Evolutionary conservation across 1,140 invertebrate genomes (phyloP).

Genomic region (Parasteatoda tepidariorum): DNA sequence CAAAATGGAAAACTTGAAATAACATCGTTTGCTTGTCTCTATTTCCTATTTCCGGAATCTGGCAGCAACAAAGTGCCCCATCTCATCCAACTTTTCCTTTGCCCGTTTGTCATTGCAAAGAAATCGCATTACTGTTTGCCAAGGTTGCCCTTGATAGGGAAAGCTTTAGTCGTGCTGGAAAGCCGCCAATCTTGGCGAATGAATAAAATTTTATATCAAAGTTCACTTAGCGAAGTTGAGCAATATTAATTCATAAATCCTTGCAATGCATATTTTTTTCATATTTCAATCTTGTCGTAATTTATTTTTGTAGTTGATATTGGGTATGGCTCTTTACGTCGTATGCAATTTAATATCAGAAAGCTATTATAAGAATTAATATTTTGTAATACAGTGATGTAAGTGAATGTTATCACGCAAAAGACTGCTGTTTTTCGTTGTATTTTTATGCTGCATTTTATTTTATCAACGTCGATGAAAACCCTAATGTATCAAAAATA

Average conservation of each 20-base stretch:
- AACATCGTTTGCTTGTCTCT: constrained; percentile 49
- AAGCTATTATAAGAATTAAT: too few species aligned
- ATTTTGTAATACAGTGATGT: too few species aligned
- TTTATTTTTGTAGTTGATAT: too few species aligned
- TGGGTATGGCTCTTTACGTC: too few species aligned
- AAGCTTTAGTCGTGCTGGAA: not conserved
- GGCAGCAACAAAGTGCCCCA: constrained; percentile 37
- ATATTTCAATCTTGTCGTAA: not conserved
- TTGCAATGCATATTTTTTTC: not conserved
- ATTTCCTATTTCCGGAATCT: constrained; percentile 30
- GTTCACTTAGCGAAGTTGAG: too few species aligned
- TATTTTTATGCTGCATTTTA: too few species aligned
- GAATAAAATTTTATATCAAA: not conserved
- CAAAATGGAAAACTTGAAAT: constrained; percentile 43
- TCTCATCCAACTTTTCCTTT: constrained; percentile 1
- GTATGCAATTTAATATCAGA: too few species aligned
- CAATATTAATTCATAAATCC: not conserved
- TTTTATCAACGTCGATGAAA: too few species aligned
- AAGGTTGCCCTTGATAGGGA: constrained; percentile 15
- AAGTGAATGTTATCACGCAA: too few species aligned
- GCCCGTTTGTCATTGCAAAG: constrained; percentile 46
- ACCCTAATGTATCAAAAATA: too few species aligned
- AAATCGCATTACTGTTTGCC: constrained; percentile 38
- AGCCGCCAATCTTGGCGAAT: constrained; percentile 36
- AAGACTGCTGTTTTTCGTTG: too few species aligned